phyloP scores from a whole-genome alignment of 2,888 invertebrate species.

The Electrophaes corylata region DNA sequence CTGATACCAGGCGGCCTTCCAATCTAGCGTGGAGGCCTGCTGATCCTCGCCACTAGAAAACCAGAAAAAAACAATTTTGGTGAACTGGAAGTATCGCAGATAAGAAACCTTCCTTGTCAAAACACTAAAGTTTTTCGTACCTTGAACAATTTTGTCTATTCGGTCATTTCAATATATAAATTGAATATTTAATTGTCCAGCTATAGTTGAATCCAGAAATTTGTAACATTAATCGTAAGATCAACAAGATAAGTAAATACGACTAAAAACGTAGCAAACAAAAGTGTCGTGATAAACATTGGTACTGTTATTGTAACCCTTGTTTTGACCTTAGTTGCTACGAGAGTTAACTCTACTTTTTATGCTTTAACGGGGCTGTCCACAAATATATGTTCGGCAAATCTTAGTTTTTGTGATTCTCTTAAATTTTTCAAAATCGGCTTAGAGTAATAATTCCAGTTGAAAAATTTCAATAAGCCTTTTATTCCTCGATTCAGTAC shows the following conservation, averaged over 20 bases:
- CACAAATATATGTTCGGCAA: constrained; percentile 21
- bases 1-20: constrained; percentile 91
- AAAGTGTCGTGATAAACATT: background rate
- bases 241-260: background rate
- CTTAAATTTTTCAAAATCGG: constrained; percentile 36
- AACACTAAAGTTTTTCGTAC: too few species aligned
- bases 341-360: constrained; percentile 27
- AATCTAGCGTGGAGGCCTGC: constrained; percentile 88
- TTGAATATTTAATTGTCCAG: too few species aligned
- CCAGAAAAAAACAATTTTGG: background rate
- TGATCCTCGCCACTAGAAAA: constrained; percentile 92
- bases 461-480: constrained; percentile 49
- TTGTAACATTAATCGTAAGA: background rate
- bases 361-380: constrained; percentile 31
- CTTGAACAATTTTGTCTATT: too few species aligned
- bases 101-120: too few species aligned
- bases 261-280: background rate
- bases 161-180: too few species aligned
- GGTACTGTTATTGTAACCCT: constrained; percentile 7
- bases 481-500: constrained; percentile 42
- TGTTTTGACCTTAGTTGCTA: constrained; percentile 13
- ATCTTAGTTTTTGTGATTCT: constrained; percentile 32
- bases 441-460: constrained; percentile 39
- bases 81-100: too few species aligned
- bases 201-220: background rate